A percentile compares a stretch with the other conserved stretches of the same genome.
Conservation (phyloP, 2,888 invertebrate species). For the Drosophila affinis region DNA sequence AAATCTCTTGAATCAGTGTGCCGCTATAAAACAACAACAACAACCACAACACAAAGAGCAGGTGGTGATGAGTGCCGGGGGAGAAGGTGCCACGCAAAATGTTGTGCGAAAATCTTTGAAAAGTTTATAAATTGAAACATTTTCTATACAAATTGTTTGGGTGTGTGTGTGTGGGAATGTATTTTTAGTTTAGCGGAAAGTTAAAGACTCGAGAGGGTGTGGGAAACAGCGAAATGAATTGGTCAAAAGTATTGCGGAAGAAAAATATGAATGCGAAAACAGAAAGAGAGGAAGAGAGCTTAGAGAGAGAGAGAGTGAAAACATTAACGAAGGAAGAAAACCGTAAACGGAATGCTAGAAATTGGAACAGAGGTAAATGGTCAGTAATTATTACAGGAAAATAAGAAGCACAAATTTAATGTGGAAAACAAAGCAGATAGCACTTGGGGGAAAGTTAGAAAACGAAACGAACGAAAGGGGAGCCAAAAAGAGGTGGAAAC, state of each 20-base stretch:
- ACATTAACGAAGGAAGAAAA: conserved; percentile 27
- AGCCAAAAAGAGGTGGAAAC: conserved; percentile 54
- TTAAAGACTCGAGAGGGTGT: not conserved
- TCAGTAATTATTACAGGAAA: conserved; percentile 62
- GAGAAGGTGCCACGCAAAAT: conserved; percentile 28
- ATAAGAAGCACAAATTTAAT: conserved; percentile 51
- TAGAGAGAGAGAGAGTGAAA: conserved; percentile 11
- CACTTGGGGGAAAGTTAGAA: conserved; percentile 7
- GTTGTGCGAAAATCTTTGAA: conserved; percentile 55
- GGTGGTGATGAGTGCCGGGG: conserved; percentile 56
- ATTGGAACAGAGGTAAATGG: conserved; percentile 63
- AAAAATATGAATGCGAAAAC: conserved; percentile 38
- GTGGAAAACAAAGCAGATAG: conserved; percentile 22
- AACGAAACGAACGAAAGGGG: conserved; percentile 26
- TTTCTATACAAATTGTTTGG: conserved; percentile 40
- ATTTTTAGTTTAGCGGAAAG: conserved; percentile 44
- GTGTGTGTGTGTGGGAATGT: conserved; percentile 29
- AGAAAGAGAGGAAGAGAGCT: conserved; percentile 20
- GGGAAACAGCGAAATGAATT: conserved; percentile 26
- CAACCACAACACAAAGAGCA: conserved; percentile 44
- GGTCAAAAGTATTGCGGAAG: conserved; percentile 46
- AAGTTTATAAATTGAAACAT: conserved; percentile 65
- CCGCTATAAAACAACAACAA: conserved; percentile 7
- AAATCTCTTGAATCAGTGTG: conserved; percentile 13
- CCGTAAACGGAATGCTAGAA: conserved; percentile 35